These are phyloP conservation scores for Alligator mississippiensis DNA, from an alignment of 2,113 vertebrate genomes.

Conservation along the genomic window DNA sequence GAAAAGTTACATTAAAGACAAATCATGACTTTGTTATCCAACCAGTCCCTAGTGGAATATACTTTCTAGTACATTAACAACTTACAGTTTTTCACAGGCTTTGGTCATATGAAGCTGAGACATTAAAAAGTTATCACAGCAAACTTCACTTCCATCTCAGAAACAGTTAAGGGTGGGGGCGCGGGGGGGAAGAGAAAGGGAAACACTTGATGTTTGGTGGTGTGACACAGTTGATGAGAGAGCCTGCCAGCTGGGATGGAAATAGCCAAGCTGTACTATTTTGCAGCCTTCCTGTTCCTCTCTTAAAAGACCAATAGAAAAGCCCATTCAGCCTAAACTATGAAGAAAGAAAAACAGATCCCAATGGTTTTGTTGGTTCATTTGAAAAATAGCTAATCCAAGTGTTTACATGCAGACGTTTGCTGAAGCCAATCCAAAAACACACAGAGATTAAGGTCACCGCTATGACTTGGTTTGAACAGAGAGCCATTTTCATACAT, in stretches of 20 bases:
- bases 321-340: background rate
- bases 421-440: background rate
- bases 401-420: background rate
- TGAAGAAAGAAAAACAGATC: background rate
- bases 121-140: background rate
- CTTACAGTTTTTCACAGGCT: background rate
- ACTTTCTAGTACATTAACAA: background rate
- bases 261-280: background rate
- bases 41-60: background rate
- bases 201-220: background rate
- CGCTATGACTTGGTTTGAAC: background rate
- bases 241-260: background rate
- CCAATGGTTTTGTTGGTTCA: background rate
- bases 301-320: background rate
- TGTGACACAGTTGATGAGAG: background rate
- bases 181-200: background rate
- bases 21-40: background rate
- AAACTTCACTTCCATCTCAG: background rate
- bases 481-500: background rate
- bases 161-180: background rate
- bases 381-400: background rate
- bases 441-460: background rate
- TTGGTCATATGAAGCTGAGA: background rate
- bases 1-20: background rate
- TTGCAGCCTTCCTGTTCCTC: background rate